These are phyloP conservation scores for Neoitamus cyanurus DNA, from an alignment of 2,888 invertebrate genomes.

Conservation along the genomic window DNA sequence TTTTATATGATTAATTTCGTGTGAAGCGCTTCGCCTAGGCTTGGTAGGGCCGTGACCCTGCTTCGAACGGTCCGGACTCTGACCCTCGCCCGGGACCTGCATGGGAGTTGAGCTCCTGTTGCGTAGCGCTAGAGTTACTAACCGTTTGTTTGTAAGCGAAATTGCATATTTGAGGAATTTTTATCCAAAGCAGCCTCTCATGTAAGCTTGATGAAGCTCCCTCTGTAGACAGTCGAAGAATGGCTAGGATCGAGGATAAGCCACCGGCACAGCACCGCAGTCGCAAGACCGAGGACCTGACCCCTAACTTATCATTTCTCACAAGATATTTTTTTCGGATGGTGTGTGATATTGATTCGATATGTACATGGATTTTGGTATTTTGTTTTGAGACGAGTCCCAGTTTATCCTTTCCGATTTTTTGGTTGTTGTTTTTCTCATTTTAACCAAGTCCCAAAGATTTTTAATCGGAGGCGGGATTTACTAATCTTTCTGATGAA, in stretches of 20 bases:
- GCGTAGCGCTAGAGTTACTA: conserved; percentile 49
- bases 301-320: conserved; percentile 2
- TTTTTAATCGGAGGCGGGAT: conserved; percentile 36
- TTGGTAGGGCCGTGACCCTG: background rate
- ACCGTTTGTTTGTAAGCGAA: conserved; percentile 48
- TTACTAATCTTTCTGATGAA: background rate
- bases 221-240: conserved; percentile 25
- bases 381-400: conserved; percentile 37
- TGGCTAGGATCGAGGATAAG: conserved; percentile 49
- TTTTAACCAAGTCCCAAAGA: conserved; percentile 26
- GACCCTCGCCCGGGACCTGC: background rate
- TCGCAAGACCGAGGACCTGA: background rate
- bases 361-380: conserved; percentile 41
- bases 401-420: conserved; percentile 24
- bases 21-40: background rate
- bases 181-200: conserved; percentile 46
- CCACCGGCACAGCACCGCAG: conserved; percentile 46
- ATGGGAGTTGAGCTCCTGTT: conserved; percentile 40
- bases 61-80: background rate
- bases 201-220: conserved; percentile 42
- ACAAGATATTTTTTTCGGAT: conserved; percentile 45
- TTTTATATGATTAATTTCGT: background rate
- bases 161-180: conserved; percentile 48
- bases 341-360: conserved; percentile 48
- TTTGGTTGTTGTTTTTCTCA: conserved; percentile 19